Base-by-base conservation (phyloP, 2,113 vertebrate genomes). In the Sceloporus undulatus region DNA sequence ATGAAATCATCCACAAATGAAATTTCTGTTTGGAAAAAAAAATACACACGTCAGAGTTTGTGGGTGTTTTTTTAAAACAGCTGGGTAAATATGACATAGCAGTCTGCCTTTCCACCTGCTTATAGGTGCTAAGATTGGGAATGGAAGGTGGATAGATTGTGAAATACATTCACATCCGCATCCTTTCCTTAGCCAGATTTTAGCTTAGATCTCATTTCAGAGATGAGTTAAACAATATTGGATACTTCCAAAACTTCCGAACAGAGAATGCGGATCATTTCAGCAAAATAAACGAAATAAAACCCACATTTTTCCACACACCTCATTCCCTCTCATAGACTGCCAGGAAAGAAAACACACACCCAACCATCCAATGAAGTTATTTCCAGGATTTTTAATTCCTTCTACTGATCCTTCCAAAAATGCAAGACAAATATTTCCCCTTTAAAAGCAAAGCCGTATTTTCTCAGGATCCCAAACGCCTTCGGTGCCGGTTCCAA, bases 311-410 rank as follows among this genome's bases (percentile, higher is more conserved):
- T 91, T 2, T 25, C 42, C 14, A 4, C 27, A 1, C 34, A 11
- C 87, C 94, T 84, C 70, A 89, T 91, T 62, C 92, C 90, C 91
- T 91, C 88, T 68, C 66, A 2, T 77, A 62, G 79, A 82, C 89
- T 93, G 95, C 95, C 93, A 94, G 91, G 93, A 94, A 95, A 92
- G 89, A 90, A 93, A 93, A 80, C 1, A 5, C 9, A 40, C 0
- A 9, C 9, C 71, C 88, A 93, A 88, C 40, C 85, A 23, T 56
- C n/a, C 92, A 93, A 86, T 91, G 91, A 93, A 91, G 66, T 93
- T 74, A 85, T 92, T 94, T 94, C 92, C 91, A 93, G 91, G 59
- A 34, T 89, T 88, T 85, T 90, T 82, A 76, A 82, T 18, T 87
- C 52, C 68, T 10, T 9, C 2, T 68, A 85, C 90, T 84, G 83